Percentiles rank a stretch among this genome's conserved stretches.
These are phyloP conservation scores for Hippocampus abdominalis DNA, from an alignment of 2,113 vertebrate genomes.

Conservation along the genomic window DNA sequence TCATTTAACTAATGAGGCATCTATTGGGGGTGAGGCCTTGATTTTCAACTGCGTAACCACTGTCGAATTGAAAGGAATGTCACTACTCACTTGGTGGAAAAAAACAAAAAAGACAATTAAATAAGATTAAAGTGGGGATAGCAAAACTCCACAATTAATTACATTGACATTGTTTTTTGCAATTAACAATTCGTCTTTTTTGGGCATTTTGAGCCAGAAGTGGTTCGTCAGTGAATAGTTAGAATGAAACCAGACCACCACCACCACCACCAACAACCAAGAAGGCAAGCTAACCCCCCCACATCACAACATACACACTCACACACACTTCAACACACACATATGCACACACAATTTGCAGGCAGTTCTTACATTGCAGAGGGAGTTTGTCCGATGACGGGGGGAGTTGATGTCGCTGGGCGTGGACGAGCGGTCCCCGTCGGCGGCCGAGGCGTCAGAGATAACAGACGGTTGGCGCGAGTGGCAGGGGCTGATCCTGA, in stretches of 20 bases:
- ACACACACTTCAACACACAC: neutral
- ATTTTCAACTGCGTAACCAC: neutral
- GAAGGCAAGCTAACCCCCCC: neutral
- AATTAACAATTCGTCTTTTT: neutral
- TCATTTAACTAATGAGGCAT: neutral
- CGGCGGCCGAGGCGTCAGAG: conserved; percentile 87
- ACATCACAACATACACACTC: neutral
- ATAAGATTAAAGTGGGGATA: no score
- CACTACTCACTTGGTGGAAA: no score
- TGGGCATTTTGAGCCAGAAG: neutral
- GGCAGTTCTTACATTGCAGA: conserved; percentile 93
- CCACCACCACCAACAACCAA: neutral
- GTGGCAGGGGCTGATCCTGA: conserved; percentile 86
- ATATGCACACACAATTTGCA: conserved; percentile 22
- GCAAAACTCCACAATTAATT: no score
- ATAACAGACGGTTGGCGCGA: conserved; percentile 94
- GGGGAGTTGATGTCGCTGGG: conserved; percentile 98
- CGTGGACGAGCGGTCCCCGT: conserved; percentile 91
- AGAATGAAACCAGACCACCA: neutral
- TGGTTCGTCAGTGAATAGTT: neutral
- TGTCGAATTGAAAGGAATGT: no score
- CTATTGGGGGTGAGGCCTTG: neutral
- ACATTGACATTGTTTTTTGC: no score
- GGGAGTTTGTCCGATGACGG: conserved; percentile 94
- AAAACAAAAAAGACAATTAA: no score